Conservation (phyloP, 2,113 vertebrate species). For the Megaceryle maxima region DNA sequence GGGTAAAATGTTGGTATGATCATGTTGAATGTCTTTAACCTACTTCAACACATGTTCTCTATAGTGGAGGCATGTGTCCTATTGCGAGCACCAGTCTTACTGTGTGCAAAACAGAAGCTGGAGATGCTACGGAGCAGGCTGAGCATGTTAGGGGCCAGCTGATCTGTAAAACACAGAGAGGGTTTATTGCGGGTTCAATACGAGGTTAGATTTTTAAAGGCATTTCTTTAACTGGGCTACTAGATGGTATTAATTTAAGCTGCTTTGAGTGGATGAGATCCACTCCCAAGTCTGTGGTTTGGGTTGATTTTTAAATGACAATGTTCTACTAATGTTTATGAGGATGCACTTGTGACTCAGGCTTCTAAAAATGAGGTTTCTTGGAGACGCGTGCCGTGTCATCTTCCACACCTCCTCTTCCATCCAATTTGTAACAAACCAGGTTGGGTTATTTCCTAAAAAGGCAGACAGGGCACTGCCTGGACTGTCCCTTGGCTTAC, state of each 20-base stretch:
- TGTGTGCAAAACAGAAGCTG: background rate
- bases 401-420: background rate
- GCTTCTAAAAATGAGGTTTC: background rate
- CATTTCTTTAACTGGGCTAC: background rate
- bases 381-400: background rate
- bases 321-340: background rate
- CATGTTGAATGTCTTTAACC: background rate
- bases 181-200: background rate
- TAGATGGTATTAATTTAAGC: background rate
- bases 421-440: background rate
- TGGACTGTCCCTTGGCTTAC: background rate
- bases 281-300: conserved; percentile 22
- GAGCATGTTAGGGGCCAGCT: background rate
- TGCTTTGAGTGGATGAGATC: background rate
- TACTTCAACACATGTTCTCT: background rate
- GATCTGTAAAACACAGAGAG: background rate
- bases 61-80: background rate
- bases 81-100: background rate
- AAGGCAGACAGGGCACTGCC: background rate
- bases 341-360: background rate
- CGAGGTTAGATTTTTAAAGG: background rate
- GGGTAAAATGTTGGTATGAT: background rate
- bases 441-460: background rate
- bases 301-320: background rate
- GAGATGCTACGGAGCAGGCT: background rate